Conservation (phyloP, 2,113 vertebrate genomes). For the Bubo blakistoni region DNA sequence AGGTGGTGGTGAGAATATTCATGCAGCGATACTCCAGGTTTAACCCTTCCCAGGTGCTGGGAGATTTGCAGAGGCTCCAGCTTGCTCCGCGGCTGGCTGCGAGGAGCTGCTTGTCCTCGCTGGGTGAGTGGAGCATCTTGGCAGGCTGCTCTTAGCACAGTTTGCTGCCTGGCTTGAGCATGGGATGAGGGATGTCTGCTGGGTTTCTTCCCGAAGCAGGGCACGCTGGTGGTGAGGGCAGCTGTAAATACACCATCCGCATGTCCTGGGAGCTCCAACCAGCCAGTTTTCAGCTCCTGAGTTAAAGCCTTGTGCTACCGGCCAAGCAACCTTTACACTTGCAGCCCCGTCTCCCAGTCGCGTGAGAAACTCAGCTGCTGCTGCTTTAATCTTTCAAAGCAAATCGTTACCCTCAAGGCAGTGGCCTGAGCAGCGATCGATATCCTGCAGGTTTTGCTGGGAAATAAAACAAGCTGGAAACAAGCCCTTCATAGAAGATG, state of each 20-base stretch:
- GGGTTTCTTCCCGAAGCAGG: neutral
- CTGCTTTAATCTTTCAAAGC: neutral
- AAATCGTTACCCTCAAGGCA: neutral
- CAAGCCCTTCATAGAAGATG: rapidly evolving
- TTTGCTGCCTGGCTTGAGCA: neutral
- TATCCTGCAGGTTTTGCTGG: neutral
- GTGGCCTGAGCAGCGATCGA: neutral
- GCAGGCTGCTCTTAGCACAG: neutral
- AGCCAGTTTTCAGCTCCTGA: neutral
- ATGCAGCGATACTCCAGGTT: neutral
- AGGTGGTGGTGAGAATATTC: constrained; percentile 5
- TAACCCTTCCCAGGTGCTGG: neutral
- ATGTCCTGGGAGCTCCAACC: neutral
- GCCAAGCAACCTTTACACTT: rapidly evolving
- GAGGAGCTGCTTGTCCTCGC: neutral
- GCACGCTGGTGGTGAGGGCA: rapidly evolving
- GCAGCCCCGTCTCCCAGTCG: neutral
- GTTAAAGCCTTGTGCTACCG: neutral
- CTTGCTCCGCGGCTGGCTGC: rapidly evolving
- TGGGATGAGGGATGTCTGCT: neutral
- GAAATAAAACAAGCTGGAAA: neutral
- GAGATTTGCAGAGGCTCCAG: neutral
- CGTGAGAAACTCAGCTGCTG: neutral
- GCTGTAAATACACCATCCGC: neutral
- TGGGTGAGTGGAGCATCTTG: neutral